A percentile compares a stretch with the other conserved stretches of the same genome.
Conservation (phyloP, 2,888 invertebrate species). For the Chloroclysta siterata region DNA sequence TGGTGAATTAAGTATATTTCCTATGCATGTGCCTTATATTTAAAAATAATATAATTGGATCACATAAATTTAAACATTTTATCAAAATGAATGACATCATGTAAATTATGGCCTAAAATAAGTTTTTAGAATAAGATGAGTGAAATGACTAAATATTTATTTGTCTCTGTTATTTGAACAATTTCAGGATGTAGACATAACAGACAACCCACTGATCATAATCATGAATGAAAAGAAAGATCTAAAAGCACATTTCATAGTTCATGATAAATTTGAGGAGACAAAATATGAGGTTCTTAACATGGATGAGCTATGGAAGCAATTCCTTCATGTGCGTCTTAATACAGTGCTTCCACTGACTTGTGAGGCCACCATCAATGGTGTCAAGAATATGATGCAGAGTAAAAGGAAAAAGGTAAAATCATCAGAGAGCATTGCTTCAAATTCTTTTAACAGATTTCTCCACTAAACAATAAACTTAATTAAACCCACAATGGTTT, state of each 20-base stretch:
- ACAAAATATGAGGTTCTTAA: slow-evolving; percentile 87
- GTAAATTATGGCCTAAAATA: too few species aligned
- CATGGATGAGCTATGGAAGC: slow-evolving; percentile 86
- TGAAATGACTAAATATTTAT: neutral
- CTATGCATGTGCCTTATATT: too few species aligned
- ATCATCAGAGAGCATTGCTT: too few species aligned
- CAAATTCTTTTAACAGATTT: neutral
- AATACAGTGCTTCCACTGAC: slow-evolving; percentile 87
- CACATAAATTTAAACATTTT: too few species aligned
- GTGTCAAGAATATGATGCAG: slow-evolving; percentile 87
- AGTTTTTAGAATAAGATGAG: too few species aligned
- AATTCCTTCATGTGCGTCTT: slow-evolving; percentile 89
- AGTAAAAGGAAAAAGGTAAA: slow-evolving; percentile 87
- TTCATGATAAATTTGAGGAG: slow-evolving; percentile 89
- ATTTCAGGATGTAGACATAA: slow-evolving; percentile 89
- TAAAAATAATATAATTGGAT: too few species aligned
- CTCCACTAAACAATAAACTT: too few species aligned
- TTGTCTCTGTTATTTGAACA: neutral
- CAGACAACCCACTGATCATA: slow-evolving; percentile 91
- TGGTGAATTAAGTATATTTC: too few species aligned
- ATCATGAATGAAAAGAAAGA: slow-evolving; percentile 80
- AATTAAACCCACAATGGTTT: too few species aligned
- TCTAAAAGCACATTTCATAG: slow-evolving; percentile 87
- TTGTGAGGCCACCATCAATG: slow-evolving; percentile 84
- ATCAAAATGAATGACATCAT: too few species aligned